Evolutionary conservation across 2,797 vertebrate species (phyloP), one percentile per base, ranked within the genome.

Genomic region (Parauchenoglanis ngamensis): DNA sequence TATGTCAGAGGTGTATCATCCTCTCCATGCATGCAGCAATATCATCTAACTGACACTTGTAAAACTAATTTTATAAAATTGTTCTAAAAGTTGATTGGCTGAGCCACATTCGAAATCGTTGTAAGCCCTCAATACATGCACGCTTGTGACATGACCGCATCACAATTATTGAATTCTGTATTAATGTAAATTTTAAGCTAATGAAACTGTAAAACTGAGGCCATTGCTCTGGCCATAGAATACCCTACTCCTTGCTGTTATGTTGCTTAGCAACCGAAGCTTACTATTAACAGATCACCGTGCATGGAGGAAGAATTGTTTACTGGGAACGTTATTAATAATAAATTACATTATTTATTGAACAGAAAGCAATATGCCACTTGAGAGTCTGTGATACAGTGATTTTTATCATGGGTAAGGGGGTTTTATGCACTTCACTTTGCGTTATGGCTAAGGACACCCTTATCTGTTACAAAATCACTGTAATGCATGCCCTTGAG

Each of bases 201-300:
- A n/a, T 25, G 63, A 0, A 44, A 15, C 57, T 81, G 12, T n/a
- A n/a, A 63, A 3, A 44, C 23, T 82, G n/a, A n/a, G 19, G 3
- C 59, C 21, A 46, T 17, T 81, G 57, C 78, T 63, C 23, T 63
- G 13, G n/a, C 25, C 6, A 79, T 13, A 79, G 25, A 82, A 46
- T 49, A 65, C 15, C 11, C 17, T 40, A 13, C 40, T 79, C 77
- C 25, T 40, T 0, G n/a, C 44, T 67, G 44, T 49, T 83, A 31
- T 67, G 80, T 52, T 67, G 61, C 80, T 67, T 67, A 83, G 80
- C 80, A 83, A 67, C 61, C 80, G 52, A 28, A 65, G 25, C n/a
- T 82, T 49, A 28, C 54, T 40, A 8, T 40, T 40, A 40, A 59
- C 31, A 79, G 54, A 79, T 4, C 15, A 8, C 25, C 49, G 44